These are phyloP conservation scores for Sphyrna mokarran DNA, from an alignment of 2,113 vertebrate genomes.

Conservation along the genomic window DNA sequence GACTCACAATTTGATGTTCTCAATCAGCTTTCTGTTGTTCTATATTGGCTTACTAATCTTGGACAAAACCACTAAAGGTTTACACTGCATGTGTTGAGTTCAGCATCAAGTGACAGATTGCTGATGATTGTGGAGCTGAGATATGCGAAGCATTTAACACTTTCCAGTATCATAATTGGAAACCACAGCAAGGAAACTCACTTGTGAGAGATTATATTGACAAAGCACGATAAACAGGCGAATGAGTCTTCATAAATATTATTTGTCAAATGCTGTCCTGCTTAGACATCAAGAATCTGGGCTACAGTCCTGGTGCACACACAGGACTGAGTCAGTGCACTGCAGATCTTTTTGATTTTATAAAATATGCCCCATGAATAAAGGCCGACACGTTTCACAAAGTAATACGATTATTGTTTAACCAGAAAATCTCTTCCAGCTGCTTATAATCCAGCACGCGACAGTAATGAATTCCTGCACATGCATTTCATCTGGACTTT, in stretches of 20 bases:
- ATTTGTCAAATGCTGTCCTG: neutral
- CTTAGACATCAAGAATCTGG: neutral
- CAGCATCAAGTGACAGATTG: neutral
- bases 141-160: neutral
- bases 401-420: constrained; percentile 25
- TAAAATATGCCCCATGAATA: neutral
- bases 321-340: neutral
- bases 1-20: neutral
- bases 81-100: neutral
- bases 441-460: neutral
- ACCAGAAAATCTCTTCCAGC: constrained; percentile 36
- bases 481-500: constrained; percentile 6
- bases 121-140: neutral
- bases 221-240: neutral
- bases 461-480: constrained; percentile 32
- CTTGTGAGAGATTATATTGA: neutral
- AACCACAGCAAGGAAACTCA: neutral
- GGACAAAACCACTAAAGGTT: neutral
- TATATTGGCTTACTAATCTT: neutral
- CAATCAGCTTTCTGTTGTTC: neutral
- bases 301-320: neutral
- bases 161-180: neutral
- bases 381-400: constrained; percentile 16
- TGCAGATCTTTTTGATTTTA: constrained; percentile 19
- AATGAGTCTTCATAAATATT: neutral